Evolutionary conservation across 2,113 vertebrate species (phyloP).

Genomic region (Lamprologus sp.): DNA sequence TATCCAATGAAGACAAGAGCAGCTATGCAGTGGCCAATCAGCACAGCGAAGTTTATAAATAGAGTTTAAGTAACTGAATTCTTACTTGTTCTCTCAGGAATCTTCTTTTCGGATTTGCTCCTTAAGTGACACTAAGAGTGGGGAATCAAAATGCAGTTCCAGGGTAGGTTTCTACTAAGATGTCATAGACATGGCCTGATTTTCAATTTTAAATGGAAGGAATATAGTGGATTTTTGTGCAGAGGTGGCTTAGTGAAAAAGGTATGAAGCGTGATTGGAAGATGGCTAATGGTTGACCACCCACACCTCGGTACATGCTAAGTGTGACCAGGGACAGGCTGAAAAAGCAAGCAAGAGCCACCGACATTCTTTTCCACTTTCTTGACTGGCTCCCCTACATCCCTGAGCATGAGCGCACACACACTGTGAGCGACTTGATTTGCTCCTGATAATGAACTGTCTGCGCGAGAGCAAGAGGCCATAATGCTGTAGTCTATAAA

Average conservation of each 20-base stretch:
- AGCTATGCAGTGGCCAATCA: conserved; percentile 40
- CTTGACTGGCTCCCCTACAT: neutral
- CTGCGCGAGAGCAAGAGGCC: neutral
- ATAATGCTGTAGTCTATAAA: conserved; percentile 56
- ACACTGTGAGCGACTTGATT: conserved; percentile 29
- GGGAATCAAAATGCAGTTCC: neutral
- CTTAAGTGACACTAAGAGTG: neutral
- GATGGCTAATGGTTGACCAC: neutral
- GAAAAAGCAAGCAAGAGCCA: conserved; percentile 19
- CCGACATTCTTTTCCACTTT: conserved; percentile 62
- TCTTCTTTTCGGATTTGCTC: neutral
- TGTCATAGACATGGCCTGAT: neutral
- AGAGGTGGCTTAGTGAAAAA: neutral
- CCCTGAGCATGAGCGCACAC: neutral
- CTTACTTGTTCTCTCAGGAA: neutral
- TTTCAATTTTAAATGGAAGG: neutral
- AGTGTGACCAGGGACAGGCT: neutral
- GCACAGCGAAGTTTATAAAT: conserved; percentile 57
- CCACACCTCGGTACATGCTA: neutral
- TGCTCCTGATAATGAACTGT: conserved; percentile 49
- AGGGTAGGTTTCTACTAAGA: neutral
- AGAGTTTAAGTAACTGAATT: conserved; percentile 44
- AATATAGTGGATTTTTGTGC: neutral
- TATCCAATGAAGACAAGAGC: conserved; percentile 47
- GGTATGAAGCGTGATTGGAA: neutral